phyloP scores from a whole-genome alignment of 2,113 vertebrate genomes.

The Lampris megalopsis region DNA sequence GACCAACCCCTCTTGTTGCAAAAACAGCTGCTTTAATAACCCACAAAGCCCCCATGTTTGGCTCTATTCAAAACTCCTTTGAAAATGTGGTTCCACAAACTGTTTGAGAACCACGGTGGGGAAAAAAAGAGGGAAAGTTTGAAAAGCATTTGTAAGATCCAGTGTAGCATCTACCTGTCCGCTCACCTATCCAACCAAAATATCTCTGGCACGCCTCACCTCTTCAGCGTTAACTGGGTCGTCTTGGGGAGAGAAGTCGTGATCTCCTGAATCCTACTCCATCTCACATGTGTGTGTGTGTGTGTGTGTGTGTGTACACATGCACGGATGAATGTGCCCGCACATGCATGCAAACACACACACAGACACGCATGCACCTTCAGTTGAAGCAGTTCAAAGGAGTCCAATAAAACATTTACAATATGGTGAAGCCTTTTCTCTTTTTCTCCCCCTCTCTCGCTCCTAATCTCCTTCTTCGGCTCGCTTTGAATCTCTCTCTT shows the following conservation, averaged over 20 bases:
- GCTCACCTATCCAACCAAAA: slow-evolving; percentile 44
- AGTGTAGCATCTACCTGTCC: slow-evolving; percentile 1
- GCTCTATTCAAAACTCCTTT: too few relatives aligned
- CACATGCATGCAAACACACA: slow-evolving; percentile 16
- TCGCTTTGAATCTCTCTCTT: slow-evolving; percentile 38
- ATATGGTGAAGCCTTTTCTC: slow-evolving; percentile 50
- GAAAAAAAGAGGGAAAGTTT: neutral
- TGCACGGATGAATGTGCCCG: neutral
- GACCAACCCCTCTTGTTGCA: too few relatives aligned
- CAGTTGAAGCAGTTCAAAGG: slow-evolving; percentile 66
- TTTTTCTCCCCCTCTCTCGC: slow-evolving; percentile 19
- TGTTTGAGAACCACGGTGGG: neutral
- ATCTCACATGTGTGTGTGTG: neutral
- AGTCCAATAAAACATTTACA: slow-evolving; percentile 81
- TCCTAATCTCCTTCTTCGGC: slow-evolving; percentile 47
- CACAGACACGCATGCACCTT: slow-evolving; percentile 8
- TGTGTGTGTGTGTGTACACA: neutral
- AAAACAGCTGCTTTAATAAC: too few relatives aligned
- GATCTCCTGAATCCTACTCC: slow-evolving; percentile 34
- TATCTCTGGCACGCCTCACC: slow-evolving; percentile 53
- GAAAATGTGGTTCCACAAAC: too few relatives aligned
- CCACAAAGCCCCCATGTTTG: too few relatives aligned
- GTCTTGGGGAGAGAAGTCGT: slow-evolving; percentile 43
- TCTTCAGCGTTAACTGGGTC: slow-evolving; percentile 65
- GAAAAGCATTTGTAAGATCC: neutral